Evolutionary conservation across 2,797 vertebrate genomes (phyloP).

Genomic region (Diglossa cyanea): DNA sequence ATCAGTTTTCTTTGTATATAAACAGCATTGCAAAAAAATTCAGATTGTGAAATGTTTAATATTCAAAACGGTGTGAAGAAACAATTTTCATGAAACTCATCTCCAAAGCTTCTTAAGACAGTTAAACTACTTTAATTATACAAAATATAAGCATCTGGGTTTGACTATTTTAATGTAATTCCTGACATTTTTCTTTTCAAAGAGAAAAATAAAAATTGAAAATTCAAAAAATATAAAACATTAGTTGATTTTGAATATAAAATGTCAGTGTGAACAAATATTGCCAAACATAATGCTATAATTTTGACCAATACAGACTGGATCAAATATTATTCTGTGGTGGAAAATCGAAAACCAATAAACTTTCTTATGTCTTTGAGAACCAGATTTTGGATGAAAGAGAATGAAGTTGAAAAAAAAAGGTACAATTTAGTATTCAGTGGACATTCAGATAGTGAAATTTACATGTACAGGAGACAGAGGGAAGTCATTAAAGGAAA

Average conservation of each 20-base stretch:
- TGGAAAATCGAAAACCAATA: not conserved
- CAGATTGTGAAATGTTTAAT: not conserved
- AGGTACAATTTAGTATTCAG: not conserved
- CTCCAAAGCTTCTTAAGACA: not conserved
- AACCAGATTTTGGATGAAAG: constrained; percentile 1
- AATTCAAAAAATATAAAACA: not conserved
- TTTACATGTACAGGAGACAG: constrained; percentile 20
- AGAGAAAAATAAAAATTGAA: not conserved
- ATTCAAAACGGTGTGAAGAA: not conserved
- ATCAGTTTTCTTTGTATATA: not conserved
- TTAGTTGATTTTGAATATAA: not conserved
- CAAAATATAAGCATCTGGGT: not conserved
- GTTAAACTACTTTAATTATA: not conserved
- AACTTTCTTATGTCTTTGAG: not conserved
- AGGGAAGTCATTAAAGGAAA: constrained; percentile 39
- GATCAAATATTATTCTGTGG: not conserved
- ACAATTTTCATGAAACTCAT: not conserved
- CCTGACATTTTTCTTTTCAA: not conserved
- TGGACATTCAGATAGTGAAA: not conserved
- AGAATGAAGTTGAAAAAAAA: not conserved
- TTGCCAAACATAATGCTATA: not conserved
- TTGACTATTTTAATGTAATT: not conserved
- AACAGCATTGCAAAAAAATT: not conserved
- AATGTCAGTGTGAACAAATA: not conserved
- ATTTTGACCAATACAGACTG: not conserved